Conservation (phyloP, 2,113 vertebrate species). For the Naja naja region DNA sequence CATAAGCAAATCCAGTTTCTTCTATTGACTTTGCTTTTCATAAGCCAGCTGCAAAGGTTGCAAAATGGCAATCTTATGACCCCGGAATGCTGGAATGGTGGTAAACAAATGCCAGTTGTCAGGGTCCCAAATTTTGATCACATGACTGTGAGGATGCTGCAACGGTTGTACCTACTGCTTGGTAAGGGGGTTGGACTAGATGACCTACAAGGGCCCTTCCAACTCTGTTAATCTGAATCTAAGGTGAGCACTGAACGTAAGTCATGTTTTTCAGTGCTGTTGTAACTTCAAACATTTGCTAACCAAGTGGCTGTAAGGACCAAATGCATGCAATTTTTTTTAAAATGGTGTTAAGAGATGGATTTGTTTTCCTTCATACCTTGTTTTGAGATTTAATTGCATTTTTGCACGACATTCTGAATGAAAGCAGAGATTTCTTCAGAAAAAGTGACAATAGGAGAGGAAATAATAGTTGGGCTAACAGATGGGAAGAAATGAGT, state of each 20-base stretch:
- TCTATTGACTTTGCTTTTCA: background rate
- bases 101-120: background rate
- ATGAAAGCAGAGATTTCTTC: background rate
- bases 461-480: background rate
- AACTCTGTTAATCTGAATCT: too few relatives aligned
- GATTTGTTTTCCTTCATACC: background rate
- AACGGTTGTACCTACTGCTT: background rate
- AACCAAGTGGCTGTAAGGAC: background rate
- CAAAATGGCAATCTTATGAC: background rate
- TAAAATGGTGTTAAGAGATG: background rate
- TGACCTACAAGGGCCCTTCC: too few relatives aligned
- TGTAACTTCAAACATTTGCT: background rate
- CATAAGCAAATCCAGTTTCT: background rate
- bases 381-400: background rate
- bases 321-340: background rate
- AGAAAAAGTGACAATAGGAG: background rate
- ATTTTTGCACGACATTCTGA: background rate
- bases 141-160: background rate
- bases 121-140: background rate
- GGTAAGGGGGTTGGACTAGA: too few relatives aligned
- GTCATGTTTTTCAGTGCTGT: background rate
- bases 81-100: background rate
- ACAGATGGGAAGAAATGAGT: background rate
- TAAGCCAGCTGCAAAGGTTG: background rate
- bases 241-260: background rate